These are phyloP conservation scores for Emydura subglobosa DNA, from an alignment of 2,113 vertebrate species.

Conservation along the genomic window DNA sequence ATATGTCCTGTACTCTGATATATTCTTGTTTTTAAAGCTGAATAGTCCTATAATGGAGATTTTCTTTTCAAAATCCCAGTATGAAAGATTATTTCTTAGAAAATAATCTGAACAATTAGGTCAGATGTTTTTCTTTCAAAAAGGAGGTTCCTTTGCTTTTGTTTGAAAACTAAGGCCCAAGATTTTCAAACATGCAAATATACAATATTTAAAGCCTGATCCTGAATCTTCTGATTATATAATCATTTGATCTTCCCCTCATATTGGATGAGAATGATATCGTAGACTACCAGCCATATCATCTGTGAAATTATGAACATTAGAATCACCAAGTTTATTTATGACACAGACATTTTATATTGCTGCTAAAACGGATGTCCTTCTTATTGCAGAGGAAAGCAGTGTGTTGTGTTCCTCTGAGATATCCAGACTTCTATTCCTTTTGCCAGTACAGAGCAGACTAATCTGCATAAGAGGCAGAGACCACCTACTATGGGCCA, in stretches of 20 bases:
- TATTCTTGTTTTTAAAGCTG: not conserved
- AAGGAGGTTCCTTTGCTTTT: conserved; percentile 26
- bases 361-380: not conserved
- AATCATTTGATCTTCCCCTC: not conserved
- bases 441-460: not conserved
- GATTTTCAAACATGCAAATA: not conserved
- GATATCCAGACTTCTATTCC: not conserved
- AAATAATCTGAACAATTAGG: conserved; percentile 33
- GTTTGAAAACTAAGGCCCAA: not conserved
- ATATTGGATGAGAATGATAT: not conserved
- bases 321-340: not conserved
- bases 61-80: conserved; percentile 21
- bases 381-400: not conserved
- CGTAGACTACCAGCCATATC: not conserved
- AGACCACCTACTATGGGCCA: not conserved
- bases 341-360: not conserved
- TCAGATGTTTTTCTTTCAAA: conserved; percentile 46
- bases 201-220: not conserved
- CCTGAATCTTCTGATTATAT: conserved; percentile 17
- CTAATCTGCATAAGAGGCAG: conserved; percentile 10
- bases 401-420: not conserved
- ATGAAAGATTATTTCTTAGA: conserved; percentile 37
- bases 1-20: not conserved
- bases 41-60: not conserved
- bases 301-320: not conserved